phyloP scores from a whole-genome alignment of 2,888 invertebrate genomes.

The Anoplius nigerrimus region DNA sequence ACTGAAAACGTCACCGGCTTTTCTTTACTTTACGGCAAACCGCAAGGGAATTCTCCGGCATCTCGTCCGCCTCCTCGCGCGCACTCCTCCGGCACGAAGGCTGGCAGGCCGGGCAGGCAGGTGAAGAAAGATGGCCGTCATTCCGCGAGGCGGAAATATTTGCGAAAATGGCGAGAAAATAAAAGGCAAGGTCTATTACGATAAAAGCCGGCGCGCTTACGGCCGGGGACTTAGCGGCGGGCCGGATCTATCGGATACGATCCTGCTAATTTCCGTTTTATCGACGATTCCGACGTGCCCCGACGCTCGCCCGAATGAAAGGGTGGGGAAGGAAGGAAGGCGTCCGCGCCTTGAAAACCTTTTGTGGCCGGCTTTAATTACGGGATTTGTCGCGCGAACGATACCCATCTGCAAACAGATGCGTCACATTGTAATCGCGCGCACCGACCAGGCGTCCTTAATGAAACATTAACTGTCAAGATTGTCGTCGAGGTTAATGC shows the following conservation, averaged over 20 bases:
- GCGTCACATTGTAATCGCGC: too few species aligned
- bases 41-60: constrained; percentile 2
- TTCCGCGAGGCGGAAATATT: constrained; percentile 1
- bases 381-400: not conserved
- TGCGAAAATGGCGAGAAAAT: not conserved
- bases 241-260: not conserved
- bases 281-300: not conserved
- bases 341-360: too few species aligned
- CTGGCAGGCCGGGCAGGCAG: not conserved
- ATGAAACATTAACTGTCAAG: too few species aligned
- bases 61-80: too few species aligned
- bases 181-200: not conserved
- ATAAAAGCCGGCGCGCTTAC: not conserved
- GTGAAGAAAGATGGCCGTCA: not conserved
- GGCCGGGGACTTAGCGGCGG: not conserved
- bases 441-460: too few species aligned
- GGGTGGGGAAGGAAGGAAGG: too few species aligned
- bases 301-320: not conserved
- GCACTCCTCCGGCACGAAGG: too few species aligned
- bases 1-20: constrained; percentile 2
- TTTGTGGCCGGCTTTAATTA: too few species aligned
- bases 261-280: constrained; percentile 1
- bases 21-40: constrained; percentile 7
- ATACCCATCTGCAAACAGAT: too few species aligned
- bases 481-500: too few species aligned